A percentile compares a stretch with the other conserved stretches of the same genome.
Conservation (phyloP, 2,113 vertebrate genomes). For the Thunnus maccoyii region DNA sequence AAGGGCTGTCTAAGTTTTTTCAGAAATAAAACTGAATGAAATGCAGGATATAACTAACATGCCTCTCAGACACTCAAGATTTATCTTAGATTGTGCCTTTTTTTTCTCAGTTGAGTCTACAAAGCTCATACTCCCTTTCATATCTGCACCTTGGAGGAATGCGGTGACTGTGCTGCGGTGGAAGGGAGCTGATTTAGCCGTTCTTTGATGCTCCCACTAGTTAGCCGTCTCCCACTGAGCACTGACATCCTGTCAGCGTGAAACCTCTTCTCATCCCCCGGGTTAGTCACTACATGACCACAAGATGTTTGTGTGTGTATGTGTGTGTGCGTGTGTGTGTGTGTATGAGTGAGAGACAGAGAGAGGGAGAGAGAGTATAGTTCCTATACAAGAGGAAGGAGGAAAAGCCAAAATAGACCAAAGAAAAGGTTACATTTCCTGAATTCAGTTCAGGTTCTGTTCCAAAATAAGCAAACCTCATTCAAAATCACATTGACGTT, state of each 20-base stretch:
- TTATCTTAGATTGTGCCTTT: neutral
- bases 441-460: neutral
- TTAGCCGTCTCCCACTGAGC: slow-evolving; percentile 79
- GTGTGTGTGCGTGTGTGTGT: slow-evolving; percentile 47
- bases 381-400: slow-evolving; percentile 16
- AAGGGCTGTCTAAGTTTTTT: neutral
- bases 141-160: slow-evolving; percentile 75
- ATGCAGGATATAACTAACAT: neutral
- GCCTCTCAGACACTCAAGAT: neutral
- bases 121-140: slow-evolving; percentile 45
- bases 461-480: neutral
- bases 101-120: slow-evolving; percentile 12
- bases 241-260: slow-evolving; percentile 83
- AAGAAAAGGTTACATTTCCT: slow-evolving; percentile 29
- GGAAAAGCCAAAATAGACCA: slow-evolving; percentile 21
- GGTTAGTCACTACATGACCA: slow-evolving; percentile 81
- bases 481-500: neutral
- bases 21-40: neutral
- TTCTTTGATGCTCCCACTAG: slow-evolving; percentile 83
- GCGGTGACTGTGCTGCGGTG: slow-evolving; percentile 62
- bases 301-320: slow-evolving; percentile 66
- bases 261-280: slow-evolving; percentile 77
- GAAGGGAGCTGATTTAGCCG: slow-evolving; percentile 72
- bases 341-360: slow-evolving; percentile 31
- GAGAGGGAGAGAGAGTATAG: neutral